Evolutionary conservation across 1,140 invertebrate genomes (phyloP), one percentile per base, ranked within the genome.

Genomic region (Drosophila azteca): DNA sequence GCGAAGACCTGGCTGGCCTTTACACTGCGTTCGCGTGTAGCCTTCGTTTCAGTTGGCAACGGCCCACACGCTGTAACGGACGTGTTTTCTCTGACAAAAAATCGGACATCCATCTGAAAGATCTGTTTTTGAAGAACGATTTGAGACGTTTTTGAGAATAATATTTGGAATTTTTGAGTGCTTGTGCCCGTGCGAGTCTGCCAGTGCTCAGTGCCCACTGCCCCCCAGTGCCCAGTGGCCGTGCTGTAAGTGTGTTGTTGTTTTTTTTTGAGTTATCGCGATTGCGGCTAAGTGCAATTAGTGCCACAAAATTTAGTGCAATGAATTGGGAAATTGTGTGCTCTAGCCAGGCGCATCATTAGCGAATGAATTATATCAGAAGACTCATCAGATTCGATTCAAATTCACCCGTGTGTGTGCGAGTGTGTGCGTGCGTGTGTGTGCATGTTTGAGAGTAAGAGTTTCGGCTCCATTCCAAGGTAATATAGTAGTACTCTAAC

Each of bases 31-130:
- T 85, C 67, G 81, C 54, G 17, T 60, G 45, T 73, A 63, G 50
- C 78, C 64, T 76, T 69, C 65, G 73, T 50, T 45, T 88, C 76
- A 91, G 90, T 91, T 91, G 85, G 84, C 85, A 90, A 90, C 85
- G 89, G 87, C 77, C 83, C 53, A 80, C 73, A 77, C 82, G 54
- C 71, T 78, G 49, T 76, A 46, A 77, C 80, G 73, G 90, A 90
- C 90, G 79, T 87, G 54, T 68, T 61, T 49, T 59, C 66, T 58
- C 62, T 50, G 46, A 57, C 43, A 52, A 35, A 64, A 17, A 17
- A 29, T 51, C 24, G n/a, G n/a, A n/a, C n/a, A 20, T 51, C 41
- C 41, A 58, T 35, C 26, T 43, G 41, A 13, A 35, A 63, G 50
- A 53, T 31, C 8, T 31, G 35, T 39, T 39, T 39, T 26, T 15